Base-by-base conservation (phyloP, 2,797 vertebrate species). In the Sebastes elongatus region DNA sequence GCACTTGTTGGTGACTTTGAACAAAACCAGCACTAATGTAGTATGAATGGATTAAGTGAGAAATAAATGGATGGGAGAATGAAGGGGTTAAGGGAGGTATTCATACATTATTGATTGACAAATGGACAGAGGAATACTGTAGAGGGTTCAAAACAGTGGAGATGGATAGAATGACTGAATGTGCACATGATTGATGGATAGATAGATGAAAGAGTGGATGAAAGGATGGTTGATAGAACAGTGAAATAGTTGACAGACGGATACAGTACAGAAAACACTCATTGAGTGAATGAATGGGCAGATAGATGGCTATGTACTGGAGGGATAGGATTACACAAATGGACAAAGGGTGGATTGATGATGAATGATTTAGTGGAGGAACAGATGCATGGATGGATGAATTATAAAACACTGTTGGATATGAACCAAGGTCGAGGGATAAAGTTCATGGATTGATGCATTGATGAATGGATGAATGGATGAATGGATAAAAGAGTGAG, bases 1-100 rank as follows among this genome's bases (percentile, higher is more conserved):
- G 57, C 53, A 57, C 68, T 64, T 86, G 81, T 72, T 84, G 78
- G 77, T 68, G 83, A 84, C 89, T 90, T 85, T 68, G 64, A 85
- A 75, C 76, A 84, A 83, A 86, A 85, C 59, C 27, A 30, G 46
- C 23, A 2, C 25, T 84, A 71, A 85, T 71, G 64, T 22, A 35
- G 16, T 61, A 61, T 53, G 76, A 81, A 82, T 76, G 62, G 71
- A 86, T 75, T 55, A 84, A 64, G 14, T 71, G 61, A 68, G 33
- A 67, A 76, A 86, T 66, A 66, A 78, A 89, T 67, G 35, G 30
- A 74, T 20, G 23, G 22, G 25, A 25, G 55, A 79, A 76, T 83
- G 65, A 71, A 71, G 10, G 2, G 30, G 35, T 67, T 59, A 73
- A 53, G 1, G 22, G 32, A 63, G 28, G 52, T 55, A 66, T 46